Evolutionary conservation across 2,888 invertebrate species (phyloP).

Genomic region (Dicyrtoma fusca): DNA sequence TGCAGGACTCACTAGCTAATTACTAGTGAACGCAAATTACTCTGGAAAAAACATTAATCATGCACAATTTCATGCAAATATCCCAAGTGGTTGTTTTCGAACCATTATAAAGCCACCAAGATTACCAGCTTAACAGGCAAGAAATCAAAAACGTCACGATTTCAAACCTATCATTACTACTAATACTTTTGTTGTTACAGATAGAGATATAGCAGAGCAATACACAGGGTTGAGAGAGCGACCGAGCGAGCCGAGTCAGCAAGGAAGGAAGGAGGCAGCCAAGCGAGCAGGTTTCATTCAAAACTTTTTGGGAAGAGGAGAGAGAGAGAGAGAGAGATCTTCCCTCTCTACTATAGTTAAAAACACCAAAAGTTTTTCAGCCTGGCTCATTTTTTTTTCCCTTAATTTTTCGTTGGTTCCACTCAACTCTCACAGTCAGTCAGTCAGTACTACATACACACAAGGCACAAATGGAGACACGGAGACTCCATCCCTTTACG

Average conservation of each 20-base stretch:
- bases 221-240: background rate
- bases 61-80: constrained; percentile 55
- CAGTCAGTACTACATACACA: too few relatives aligned
- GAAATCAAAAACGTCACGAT: constrained; percentile 56
- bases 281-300: background rate
- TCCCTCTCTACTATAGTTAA: too few relatives aligned
- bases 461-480: too few relatives aligned
- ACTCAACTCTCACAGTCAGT: too few relatives aligned
- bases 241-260: background rate
- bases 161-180: constrained; percentile 47
- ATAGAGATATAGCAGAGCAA: constrained; percentile 29
- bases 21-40: constrained; percentile 55
- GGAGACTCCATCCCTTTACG: too few relatives aligned
- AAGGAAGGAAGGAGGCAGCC: background rate
- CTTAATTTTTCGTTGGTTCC: too few relatives aligned
- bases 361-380: too few relatives aligned
- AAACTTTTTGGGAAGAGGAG: background rate
- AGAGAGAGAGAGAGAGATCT: background rate
- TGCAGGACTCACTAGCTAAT: constrained; percentile 47
- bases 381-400: too few relatives aligned
- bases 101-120: constrained; percentile 43
- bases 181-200: constrained; percentile 40
- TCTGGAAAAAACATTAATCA: constrained; percentile 54
- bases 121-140: constrained; percentile 55
- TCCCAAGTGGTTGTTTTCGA: constrained; percentile 39